A percentile compares a stretch with the other conserved stretches of the same genome.
These are phyloP conservation scores for Rotaria sp. DNA, from an alignment of 2,888 invertebrate genomes.

Conservation along the genomic window DNA sequence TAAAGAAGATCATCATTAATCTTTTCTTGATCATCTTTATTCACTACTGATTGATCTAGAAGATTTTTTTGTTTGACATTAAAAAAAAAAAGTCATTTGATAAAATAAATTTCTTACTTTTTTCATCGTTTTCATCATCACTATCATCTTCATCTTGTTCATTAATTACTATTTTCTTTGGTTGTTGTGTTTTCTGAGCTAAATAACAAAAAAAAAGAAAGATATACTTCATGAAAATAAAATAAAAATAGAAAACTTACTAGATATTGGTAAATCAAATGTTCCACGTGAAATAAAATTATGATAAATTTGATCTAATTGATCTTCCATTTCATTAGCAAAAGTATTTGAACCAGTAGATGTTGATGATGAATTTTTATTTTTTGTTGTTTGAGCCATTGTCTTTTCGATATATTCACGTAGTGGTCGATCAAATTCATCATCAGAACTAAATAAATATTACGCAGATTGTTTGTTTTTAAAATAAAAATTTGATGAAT, in stretches of 20 bases:
- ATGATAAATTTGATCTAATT: slow-evolving; percentile 16
- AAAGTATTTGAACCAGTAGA: neutral
- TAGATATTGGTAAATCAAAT: slow-evolving; percentile 15
- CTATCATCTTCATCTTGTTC: neutral
- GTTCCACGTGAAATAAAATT: neutral
- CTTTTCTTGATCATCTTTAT: neutral
- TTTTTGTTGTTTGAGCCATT: neutral
- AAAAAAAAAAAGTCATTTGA: no score
- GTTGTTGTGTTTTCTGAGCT: neutral
- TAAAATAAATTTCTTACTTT: neutral
- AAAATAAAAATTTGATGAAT: neutral
- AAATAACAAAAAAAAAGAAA: neutral
- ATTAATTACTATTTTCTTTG: neutral
- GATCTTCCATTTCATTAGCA: slow-evolving; percentile 18
- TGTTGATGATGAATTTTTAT: neutral
- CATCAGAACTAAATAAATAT: neutral
- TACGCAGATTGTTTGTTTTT: neutral
- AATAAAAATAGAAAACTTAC: neutral
- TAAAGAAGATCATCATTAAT: slow-evolving; percentile 52
- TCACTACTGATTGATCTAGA: neutral
- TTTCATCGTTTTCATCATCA: neutral
- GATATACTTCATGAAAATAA: neutral
- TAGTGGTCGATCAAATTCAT: slow-evolving; percentile 13
- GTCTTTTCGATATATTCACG: neutral
- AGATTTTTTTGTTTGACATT: neutral